Conservation (phyloP, 2,113 vertebrate species). For the Cervus canadensis region DNA sequence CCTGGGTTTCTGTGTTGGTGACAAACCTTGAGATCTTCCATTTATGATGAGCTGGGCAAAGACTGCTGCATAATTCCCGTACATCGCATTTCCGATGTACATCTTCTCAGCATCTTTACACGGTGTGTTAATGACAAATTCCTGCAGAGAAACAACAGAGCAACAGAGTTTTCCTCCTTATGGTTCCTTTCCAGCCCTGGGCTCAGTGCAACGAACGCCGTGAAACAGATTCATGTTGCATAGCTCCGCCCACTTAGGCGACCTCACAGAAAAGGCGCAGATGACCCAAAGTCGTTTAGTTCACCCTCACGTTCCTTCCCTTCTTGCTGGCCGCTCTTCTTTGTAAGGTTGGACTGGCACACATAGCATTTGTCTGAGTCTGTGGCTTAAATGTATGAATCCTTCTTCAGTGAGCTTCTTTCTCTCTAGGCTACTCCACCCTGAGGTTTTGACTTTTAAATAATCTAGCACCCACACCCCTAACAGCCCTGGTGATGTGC, state of each 20-base stretch:
- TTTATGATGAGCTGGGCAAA: constrained; percentile 78
- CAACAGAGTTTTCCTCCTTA: background rate
- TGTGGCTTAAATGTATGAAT: background rate
- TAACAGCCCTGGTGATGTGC: background rate
- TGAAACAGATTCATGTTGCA: rapidly evolving
- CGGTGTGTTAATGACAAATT: constrained; percentile 76
- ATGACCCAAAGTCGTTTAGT: rapidly evolving
- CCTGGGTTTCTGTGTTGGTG: background rate
- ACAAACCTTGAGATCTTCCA: constrained; percentile 75
- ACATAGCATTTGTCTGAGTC: background rate
- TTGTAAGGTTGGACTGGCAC: background rate
- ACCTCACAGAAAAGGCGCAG: background rate
- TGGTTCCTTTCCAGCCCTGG: background rate
- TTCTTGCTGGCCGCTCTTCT: background rate
- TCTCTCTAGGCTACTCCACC: background rate
- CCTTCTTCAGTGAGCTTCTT: background rate
- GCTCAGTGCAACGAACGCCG: rapidly evolving
- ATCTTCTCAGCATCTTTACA: constrained; percentile 76
- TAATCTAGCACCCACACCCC: background rate
- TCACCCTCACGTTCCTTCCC: background rate
- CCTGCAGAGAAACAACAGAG: constrained; percentile 59
- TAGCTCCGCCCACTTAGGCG: rapidly evolving
- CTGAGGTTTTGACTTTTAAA: background rate
- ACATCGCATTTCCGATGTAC: constrained; percentile 77
- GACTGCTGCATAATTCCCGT: constrained; percentile 67